Conservation (phyloP, 2,113 vertebrate species). For the Ellobius talpinus region DNA sequence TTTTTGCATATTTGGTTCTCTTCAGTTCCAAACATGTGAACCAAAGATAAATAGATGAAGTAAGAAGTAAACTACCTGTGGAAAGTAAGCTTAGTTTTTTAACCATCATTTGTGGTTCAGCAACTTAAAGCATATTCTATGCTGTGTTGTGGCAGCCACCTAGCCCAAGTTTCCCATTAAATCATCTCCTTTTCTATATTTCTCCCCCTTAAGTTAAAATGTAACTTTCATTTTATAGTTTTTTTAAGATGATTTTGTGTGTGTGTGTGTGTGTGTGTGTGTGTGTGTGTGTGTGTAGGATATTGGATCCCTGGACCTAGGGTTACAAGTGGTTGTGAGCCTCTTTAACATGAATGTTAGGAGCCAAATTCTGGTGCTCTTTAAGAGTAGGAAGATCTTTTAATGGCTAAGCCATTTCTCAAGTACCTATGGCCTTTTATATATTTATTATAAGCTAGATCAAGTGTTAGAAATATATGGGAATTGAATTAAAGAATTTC, state of each 20-base stretch:
- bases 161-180: conserved; percentile 32
- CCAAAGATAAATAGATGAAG: conserved; percentile 34
- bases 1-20: background rate
- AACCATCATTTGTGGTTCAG: background rate
- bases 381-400: background rate
- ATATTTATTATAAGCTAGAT: background rate
- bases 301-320: too few species aligned
- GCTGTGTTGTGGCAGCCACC: background rate
- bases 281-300: background rate
- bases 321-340: too few species aligned
- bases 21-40: conserved; percentile 44
- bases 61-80: background rate
- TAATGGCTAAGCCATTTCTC: background rate
- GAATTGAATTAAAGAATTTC: conserved; percentile 41
- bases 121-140: background rate
- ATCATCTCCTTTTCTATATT: background rate
- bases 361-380: background rate
- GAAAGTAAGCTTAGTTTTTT: background rate
- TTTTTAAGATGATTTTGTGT: background rate
- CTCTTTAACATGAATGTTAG: too few species aligned
- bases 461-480: conserved; percentile 1
- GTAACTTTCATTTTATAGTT: conserved; percentile 17
- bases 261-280: background rate
- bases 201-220: background rate
- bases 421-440: background rate